Base-by-base conservation (phyloP, 2,888 invertebrate species). In the Melolontha melolontha region DNA sequence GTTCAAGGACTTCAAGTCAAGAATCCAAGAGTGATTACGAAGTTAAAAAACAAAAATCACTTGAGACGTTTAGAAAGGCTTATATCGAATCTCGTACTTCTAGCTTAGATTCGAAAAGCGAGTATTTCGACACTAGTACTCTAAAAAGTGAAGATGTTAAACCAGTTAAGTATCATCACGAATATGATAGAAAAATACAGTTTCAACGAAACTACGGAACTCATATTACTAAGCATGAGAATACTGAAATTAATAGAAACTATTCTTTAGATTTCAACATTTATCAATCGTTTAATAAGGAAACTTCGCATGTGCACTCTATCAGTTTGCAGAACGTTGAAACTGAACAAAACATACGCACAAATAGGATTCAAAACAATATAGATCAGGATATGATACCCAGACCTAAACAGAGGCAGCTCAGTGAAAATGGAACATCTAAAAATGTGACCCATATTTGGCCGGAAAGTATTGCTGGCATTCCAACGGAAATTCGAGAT, bases 281-380 rank as follows among this genome's bases (percentile, higher is more conserved):
- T 42, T 77, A 74, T 66, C 65, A 70, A 8, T 72, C 64, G 22
- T 75, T 75, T 68, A 34, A 34, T 34, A 89, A 87, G 75, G 87
- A 86, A 72, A 84, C 85, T 0, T 87, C 88, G 10, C 81, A 90
- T 50, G 87, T 90, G 64, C 90, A 90, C 79, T 89, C 90, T 0
- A 88, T 90, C 11, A 91, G 90, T 75, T 82, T 91, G 68, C 91
- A 91, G 79, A 88, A 91, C 80, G 91, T 91, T 0, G 91, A 91
- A 81, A 86, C 90, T 54, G 90, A 91, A 74, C 88, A 88, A 63
- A 89, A 87, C 73, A 78, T 82, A 1, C 85, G 87, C 14, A 85
- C 86, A 5, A 81, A 86, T 68, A 85, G 87, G 2, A 85, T 86
- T 11, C 84, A 87, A 70, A 85, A 86, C 27, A 78, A 77, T 70